Evolutionary conservation across 1,140 invertebrate species (phyloP).

Genomic region (Calephelis nemesis): DNA sequence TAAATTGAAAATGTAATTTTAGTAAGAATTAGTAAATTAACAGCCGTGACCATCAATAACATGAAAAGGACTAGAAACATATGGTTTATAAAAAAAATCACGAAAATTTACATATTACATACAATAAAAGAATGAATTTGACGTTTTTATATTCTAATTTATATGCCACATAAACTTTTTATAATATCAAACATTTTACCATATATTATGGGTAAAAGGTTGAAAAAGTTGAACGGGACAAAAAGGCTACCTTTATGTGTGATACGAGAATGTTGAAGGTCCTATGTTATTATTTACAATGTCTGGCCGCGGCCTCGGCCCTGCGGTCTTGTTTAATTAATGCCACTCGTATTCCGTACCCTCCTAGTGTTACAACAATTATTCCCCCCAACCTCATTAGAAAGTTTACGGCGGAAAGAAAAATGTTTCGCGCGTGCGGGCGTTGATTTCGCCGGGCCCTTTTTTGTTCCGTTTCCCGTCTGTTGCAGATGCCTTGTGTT

Average conservation of each 20-base stretch:
- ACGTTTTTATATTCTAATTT: no score
- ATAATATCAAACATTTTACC: no score
- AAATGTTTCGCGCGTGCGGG: slow-evolving; percentile 52
- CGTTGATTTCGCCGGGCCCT: slow-evolving; percentile 39
- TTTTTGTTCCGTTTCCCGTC: slow-evolving; percentile 31
- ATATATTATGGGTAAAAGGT: background rate
- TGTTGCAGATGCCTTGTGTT: slow-evolving; percentile 10
- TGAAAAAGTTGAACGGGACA: slow-evolving; percentile 6
- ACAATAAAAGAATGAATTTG: no score
- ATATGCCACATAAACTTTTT: no score
- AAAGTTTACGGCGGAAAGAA: slow-evolving; percentile 61
- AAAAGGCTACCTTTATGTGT: slow-evolving; percentile 1
- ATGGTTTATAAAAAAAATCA: no score
- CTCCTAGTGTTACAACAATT: slow-evolving; percentile 74
- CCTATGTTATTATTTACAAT: slow-evolving; percentile 61
- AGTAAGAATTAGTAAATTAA: no score
- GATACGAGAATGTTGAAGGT: slow-evolving; percentile 2
- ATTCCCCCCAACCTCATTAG: slow-evolving; percentile 71
- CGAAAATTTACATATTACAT: no score
- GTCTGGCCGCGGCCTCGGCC: slow-evolving; percentile 54
- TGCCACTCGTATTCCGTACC: slow-evolving; percentile 54
- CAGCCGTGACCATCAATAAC: no score
- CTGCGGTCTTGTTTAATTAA: slow-evolving; percentile 68
- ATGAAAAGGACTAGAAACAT: no score
- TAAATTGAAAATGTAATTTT: no score